These are phyloP conservation scores for Vanacampus margaritifer DNA, from an alignment of 2,113 vertebrate species.

Conservation along the genomic window DNA sequence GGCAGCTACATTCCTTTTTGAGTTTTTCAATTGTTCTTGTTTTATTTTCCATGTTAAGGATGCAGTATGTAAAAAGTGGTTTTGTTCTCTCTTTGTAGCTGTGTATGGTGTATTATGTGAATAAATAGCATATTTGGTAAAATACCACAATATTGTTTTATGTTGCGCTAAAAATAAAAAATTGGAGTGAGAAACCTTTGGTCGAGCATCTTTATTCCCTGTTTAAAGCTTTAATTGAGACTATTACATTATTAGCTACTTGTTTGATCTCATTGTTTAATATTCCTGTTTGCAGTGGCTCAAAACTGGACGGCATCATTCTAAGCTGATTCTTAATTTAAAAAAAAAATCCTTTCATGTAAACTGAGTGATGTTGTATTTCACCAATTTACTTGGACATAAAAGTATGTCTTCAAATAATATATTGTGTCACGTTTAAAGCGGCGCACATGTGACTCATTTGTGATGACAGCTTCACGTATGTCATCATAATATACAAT, in stretches of 20 bases:
- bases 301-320: not conserved
- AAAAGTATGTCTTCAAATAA: no score
- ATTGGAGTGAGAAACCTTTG: slow-evolving; percentile 70
- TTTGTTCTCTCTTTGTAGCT: slow-evolving; percentile 81
- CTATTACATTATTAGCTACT: not conserved
- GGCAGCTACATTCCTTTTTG: slow-evolving; percentile 81
- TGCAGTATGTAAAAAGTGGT: slow-evolving; percentile 82
- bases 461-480: no score
- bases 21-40: slow-evolving; percentile 74
- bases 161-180: slow-evolving; percentile 78
- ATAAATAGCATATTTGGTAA: slow-evolving; percentile 82
- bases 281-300: no score
- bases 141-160: slow-evolving; percentile 80
- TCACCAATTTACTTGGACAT: no score
- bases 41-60: slow-evolving; percentile 78
- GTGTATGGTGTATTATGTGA: slow-evolving; percentile 84
- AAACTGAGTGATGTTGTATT: not conserved
- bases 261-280: not conserved
- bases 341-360: no score
- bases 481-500: not conserved
- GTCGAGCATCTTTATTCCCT: not conserved
- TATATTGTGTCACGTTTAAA: no score
- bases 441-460: no score
- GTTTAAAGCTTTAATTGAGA: not conserved
- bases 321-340: not conserved